Evolutionary conservation across 30 jellyfish, hydroid and myxozoan species (phyloP).

Genomic region (Nemopilema nomurai): DNA sequence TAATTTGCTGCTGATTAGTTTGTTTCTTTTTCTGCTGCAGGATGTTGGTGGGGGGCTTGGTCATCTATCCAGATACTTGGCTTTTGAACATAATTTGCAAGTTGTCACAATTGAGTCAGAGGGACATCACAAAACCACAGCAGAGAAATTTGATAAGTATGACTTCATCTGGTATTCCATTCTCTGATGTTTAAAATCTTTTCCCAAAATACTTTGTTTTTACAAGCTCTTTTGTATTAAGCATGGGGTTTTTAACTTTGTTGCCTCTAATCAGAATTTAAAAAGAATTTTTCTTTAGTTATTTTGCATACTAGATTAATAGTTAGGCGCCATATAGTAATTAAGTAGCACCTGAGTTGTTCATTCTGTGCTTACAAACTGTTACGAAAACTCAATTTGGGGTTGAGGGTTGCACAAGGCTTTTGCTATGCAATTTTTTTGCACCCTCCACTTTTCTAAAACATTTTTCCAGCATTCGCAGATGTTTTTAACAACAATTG

Average conservation of each 20-base stretch:
- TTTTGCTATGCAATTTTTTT: too few species aligned
- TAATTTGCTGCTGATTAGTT: not conserved
- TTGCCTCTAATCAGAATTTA: not conserved
- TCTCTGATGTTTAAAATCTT: not conserved
- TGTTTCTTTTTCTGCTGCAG: slow-evolving; percentile 9
- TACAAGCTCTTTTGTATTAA: too few species aligned
- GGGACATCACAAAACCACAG: slow-evolving; percentile 72
- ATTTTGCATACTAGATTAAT: not conserved
- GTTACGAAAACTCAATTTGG: too few species aligned
- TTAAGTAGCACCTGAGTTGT: too few species aligned
- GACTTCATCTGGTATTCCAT: slow-evolving; percentile 1
- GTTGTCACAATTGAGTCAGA: slow-evolving; percentile 75
- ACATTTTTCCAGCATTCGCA: too few species aligned
- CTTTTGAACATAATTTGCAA: slow-evolving; percentile 55
- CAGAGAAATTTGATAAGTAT: slow-evolving; percentile 79
- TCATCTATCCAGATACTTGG: slow-evolving; percentile 75
- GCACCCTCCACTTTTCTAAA: too few species aligned
- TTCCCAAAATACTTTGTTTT: not conserved
- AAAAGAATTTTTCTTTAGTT: too few species aligned
- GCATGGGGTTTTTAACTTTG: too few species aligned
- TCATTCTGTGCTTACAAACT: too few species aligned
- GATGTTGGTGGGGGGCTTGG: slow-evolving; percentile 96
- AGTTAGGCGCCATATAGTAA: too few species aligned
- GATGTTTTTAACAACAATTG: too few species aligned
- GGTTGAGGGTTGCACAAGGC: too few species aligned